Evolutionary conservation across 2,113 vertebrate species (phyloP).

Genomic region (Phocoena sinus): DNA sequence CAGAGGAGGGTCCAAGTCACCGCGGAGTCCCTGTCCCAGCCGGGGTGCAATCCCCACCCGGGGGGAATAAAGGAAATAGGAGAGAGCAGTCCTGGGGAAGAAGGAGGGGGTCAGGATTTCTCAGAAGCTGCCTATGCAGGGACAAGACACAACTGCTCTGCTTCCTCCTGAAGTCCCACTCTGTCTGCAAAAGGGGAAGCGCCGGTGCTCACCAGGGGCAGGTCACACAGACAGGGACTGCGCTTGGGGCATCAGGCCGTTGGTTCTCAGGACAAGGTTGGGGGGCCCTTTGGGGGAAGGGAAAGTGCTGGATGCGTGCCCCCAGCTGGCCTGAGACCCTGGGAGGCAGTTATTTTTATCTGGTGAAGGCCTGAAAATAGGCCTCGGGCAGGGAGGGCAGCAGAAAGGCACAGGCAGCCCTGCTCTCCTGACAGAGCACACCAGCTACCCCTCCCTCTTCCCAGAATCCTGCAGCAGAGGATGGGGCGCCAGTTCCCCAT

Average conservation of each 20-base stretch:
- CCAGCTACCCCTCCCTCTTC: not conserved
- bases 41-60: not conserved
- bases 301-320: not conserved
- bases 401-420: not conserved
- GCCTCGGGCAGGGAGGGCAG: fast-evolving
- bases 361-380: not conserved
- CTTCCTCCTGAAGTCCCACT: slow-evolving; percentile 54
- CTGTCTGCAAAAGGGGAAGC: slow-evolving; percentile 58
- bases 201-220: not conserved
- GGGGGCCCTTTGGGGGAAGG: not conserved
- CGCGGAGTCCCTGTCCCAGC: not conserved
- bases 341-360: not conserved
- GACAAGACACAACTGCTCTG: not conserved
- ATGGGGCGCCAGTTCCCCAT: not conserved
- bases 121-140: not conserved
- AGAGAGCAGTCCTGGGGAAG: not conserved
- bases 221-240: slow-evolving; percentile 20
- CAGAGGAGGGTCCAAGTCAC: not conserved
- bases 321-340: not conserved
- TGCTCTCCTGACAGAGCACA: not conserved
- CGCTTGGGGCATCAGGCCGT: not conserved
- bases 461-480: not conserved
- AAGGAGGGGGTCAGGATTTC: not conserved
- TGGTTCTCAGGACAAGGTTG: not conserved
- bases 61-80: not conserved